Evolutionary conservation across 2,113 vertebrate species (phyloP).

Genomic region (Sinocyclocheilus anshuiensis): DNA sequence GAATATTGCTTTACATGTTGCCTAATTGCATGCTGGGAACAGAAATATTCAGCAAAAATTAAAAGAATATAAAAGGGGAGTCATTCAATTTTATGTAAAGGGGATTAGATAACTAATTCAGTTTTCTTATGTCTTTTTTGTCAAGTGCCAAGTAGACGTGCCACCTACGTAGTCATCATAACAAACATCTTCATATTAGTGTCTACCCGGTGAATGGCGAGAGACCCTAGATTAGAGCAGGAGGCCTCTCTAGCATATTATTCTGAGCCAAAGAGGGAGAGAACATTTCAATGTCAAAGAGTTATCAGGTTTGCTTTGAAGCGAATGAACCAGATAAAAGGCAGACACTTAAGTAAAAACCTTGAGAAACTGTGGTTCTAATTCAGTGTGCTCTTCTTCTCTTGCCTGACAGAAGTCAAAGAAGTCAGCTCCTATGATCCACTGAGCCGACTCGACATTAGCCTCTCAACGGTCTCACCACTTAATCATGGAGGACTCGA

Average conservation of each 20-base stretch:
- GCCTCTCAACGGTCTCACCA: slow-evolving; percentile 39
- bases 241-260: slow-evolving; percentile 11
- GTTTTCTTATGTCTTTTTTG: slow-evolving; percentile 7
- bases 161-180: slow-evolving; percentile 29
- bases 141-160: slow-evolving; percentile 29
- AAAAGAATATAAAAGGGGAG: slow-evolving; percentile 1
- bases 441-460: slow-evolving; percentile 20
- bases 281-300: slow-evolving; percentile 39
- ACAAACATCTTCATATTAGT: slow-evolving; percentile 34
- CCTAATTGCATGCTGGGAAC: background rate
- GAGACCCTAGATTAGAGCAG: slow-evolving; percentile 9
- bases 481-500: slow-evolving; percentile 71
- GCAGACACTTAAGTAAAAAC: slow-evolving; percentile 20
- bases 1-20: background rate
- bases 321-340: slow-evolving; percentile 4
- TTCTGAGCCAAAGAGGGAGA: background rate
- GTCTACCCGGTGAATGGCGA: background rate
- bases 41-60: background rate
- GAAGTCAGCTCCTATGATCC: slow-evolving; percentile 16
- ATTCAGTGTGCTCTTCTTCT: background rate
- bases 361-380: slow-evolving; percentile 8
- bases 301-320: slow-evolving; percentile 33
- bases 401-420: slow-evolving; percentile 26
- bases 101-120: slow-evolving; percentile 34
- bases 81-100: slow-evolving; percentile 24